phyloP scores from a whole-genome alignment of 2,113 vertebrate genomes.

The Ceyx melanurus region DNA sequence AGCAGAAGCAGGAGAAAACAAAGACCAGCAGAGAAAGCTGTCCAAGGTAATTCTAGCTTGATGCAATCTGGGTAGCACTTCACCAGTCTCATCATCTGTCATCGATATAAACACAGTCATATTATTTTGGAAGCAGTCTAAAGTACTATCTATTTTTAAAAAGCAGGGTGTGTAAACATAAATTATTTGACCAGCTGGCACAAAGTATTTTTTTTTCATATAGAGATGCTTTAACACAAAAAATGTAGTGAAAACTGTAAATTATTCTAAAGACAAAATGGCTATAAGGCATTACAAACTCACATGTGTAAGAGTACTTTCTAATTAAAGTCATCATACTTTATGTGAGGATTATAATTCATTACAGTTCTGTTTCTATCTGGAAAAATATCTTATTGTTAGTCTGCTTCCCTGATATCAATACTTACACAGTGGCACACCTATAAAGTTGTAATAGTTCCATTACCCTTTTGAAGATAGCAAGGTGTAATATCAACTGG shows the following conservation, averaged over 20 bases:
- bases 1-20: not conserved
- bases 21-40: not conserved
- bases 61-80: not conserved
- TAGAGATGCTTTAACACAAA: not conserved
- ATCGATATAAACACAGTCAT: not conserved
- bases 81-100: not conserved
- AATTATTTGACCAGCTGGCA: not conserved
- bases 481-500: not conserved
- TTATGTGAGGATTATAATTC: not conserved
- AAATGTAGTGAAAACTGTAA: not conserved
- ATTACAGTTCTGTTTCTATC: not conserved
- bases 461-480: not conserved
- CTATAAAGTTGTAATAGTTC: not conserved
- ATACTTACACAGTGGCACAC: not conserved
- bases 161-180: not conserved
- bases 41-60: not conserved
- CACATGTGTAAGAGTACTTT: not conserved
- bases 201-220: not conserved
- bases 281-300: not conserved
- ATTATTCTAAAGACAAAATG: not conserved
- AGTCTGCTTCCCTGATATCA: not conserved
- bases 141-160: not conserved
- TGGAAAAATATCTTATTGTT: not conserved
- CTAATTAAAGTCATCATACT: not conserved
- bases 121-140: not conserved